Evolutionary conservation across 2,797 vertebrate genomes (phyloP).

Genomic region (Schizothorax lantsangensis): DNA sequence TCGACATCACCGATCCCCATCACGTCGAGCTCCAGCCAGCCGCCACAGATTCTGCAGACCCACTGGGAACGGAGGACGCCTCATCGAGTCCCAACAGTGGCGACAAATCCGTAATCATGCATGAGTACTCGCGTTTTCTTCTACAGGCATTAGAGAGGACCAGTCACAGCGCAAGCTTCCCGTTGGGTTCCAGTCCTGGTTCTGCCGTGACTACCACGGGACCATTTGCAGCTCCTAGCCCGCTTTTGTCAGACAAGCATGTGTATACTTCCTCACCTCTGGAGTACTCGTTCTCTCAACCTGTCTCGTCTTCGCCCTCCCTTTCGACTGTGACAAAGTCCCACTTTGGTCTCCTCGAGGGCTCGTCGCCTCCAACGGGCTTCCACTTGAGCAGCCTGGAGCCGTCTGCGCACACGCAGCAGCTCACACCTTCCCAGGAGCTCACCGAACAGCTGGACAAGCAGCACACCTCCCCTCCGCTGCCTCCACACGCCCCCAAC

Average conservation of each 20-base stretch:
- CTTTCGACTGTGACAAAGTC: slow-evolving; percentile 94
- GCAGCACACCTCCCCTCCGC: slow-evolving; percentile 80
- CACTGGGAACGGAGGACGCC: slow-evolving; percentile 81
- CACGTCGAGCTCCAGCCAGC: slow-evolving; percentile 86
- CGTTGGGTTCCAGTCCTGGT: slow-evolving; percentile 80
- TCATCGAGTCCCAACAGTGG: slow-evolving; percentile 83
- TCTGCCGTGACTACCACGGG: slow-evolving; percentile 61
- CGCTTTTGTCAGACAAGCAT: slow-evolving; percentile 92
- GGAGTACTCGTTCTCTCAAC: slow-evolving; percentile 92
- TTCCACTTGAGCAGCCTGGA: slow-evolving; percentile 94
- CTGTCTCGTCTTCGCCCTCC: slow-evolving; percentile 86
- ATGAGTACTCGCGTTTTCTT: slow-evolving; percentile 98
- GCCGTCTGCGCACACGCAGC: slow-evolving; percentile 85
- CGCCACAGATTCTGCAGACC: slow-evolving; percentile 72
- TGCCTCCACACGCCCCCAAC: slow-evolving; percentile 64
- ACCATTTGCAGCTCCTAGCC: slow-evolving; percentile 80
- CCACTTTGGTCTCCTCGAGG: slow-evolving; percentile 93
- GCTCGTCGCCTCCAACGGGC: slow-evolving; percentile 85
- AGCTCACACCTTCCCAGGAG: slow-evolving; percentile 99
- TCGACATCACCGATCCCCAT: slow-evolving; percentile 73
- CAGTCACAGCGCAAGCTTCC: slow-evolving; percentile 90
- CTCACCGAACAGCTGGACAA: slow-evolving; percentile 96
- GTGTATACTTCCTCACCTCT: slow-evolving; percentile 93
- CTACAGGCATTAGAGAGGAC: slow-evolving; percentile 98
- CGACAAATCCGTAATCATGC: slow-evolving; percentile 91